phyloP scores from a whole-genome alignment of 2,113 vertebrate genomes.

The Tretioscincus oriximinensis region DNA sequence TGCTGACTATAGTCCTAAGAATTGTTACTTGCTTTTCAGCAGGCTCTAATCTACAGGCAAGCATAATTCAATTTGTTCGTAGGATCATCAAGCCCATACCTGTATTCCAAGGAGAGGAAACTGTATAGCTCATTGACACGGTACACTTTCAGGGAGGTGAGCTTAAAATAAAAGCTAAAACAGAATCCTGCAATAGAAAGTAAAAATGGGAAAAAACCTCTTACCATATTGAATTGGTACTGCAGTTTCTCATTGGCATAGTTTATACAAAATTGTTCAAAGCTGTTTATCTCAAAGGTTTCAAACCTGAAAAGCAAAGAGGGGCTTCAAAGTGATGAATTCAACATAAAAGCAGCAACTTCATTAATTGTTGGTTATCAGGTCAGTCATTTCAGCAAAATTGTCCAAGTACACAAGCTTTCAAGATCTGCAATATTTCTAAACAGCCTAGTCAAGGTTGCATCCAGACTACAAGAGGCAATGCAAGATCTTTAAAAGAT shows the following conservation, averaged over 20 bases:
- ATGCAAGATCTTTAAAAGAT: background rate
- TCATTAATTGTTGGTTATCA: constrained; percentile 56
- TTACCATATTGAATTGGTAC: constrained; percentile 99
- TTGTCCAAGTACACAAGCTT: background rate
- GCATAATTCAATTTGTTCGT: background rate
- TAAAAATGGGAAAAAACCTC: constrained; percentile 22
- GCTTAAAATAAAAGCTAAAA: too few species aligned
- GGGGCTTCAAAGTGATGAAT: constrained; percentile 28
- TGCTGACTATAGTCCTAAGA: constrained; percentile 66
- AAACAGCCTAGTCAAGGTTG: background rate
- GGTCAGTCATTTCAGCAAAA: background rate
- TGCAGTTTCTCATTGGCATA: constrained; percentile 99
- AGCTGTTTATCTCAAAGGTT: constrained; percentile 99
- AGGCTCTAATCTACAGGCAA: background rate
- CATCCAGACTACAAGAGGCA: background rate
- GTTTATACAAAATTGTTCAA: constrained; percentile 99
- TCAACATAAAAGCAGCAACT: background rate
- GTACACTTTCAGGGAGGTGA: background rate
- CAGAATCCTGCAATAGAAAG: background rate
- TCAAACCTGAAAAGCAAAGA: constrained; percentile 85
- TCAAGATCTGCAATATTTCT: background rate
- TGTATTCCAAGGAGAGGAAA: background rate
- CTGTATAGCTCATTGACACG: background rate
- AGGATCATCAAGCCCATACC: background rate
- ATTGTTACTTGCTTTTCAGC: constrained; percentile 37